These are phyloP conservation scores for Corydoras maculifer DNA, from an alignment of 2,113 vertebrate species.

Conservation along the genomic window DNA sequence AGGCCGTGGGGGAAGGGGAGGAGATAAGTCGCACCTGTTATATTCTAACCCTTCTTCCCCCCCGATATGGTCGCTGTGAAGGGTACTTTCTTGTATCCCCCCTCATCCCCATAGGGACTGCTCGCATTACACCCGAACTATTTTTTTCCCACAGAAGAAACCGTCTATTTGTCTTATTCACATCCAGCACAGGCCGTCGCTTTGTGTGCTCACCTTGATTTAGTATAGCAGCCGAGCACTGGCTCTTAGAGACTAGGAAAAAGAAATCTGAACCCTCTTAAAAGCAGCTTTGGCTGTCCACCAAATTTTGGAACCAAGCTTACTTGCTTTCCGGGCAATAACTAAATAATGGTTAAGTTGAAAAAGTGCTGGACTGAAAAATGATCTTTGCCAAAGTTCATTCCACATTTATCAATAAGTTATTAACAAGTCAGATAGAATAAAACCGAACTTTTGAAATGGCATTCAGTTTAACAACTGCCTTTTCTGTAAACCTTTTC, in stretches of 20 bases:
- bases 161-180: constrained; percentile 39
- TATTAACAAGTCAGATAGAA: constrained; percentile 2
- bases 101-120: constrained; percentile 38
- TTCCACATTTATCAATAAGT: background rate
- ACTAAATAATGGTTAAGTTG: constrained; percentile 26
- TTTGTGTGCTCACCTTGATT: constrained; percentile 43
- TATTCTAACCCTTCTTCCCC: constrained; percentile 13
- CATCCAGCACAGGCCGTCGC: constrained; percentile 33
- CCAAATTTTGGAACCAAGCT: constrained; percentile 33
- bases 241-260: constrained; percentile 16
- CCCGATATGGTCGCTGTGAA: constrained; percentile 41
- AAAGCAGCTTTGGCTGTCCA: constrained; percentile 37
- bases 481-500: background rate
- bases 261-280: constrained; percentile 42
- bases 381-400: constrained; percentile 11
- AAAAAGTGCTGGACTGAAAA: constrained; percentile 18
- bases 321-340: constrained; percentile 24
- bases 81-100: constrained; percentile 40
- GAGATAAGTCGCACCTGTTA: constrained; percentile 40
- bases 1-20: constrained; percentile 23
- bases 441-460: too few species aligned
- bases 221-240: constrained; percentile 28
- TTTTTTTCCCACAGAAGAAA: constrained; percentile 43
- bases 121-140: constrained; percentile 45
- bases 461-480: too few species aligned